Percentiles rank a stretch among this genome's conserved stretches.
These are phyloP conservation scores for Trachelus tabidus DNA, from an alignment of 2,888 invertebrate genomes.

Conservation along the genomic window DNA sequence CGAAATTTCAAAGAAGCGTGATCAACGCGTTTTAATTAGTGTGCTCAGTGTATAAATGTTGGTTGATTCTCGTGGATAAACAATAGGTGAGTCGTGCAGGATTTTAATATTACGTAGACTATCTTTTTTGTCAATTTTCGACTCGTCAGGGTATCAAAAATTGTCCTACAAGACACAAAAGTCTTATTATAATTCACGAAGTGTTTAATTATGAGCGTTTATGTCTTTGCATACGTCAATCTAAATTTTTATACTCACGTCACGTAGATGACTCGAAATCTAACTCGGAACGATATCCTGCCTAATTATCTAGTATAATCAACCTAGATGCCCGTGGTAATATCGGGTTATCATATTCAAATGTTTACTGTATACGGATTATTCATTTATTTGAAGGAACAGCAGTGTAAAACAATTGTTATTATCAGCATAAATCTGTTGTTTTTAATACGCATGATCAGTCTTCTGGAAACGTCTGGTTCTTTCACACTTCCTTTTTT, in stretches of 20 bases:
- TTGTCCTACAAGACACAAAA: not conserved
- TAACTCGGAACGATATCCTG: not conserved
- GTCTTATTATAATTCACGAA: not conserved
- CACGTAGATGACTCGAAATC: not conserved
- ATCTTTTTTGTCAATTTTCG: not conserved
- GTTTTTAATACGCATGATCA: slow-evolving; percentile 7
- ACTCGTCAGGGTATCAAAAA: not conserved
- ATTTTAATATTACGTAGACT: not conserved
- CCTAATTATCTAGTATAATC: not conserved
- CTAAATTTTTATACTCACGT: not conserved
- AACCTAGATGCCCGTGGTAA: not conserved
- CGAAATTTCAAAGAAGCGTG: not conserved
- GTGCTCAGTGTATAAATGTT: not conserved
- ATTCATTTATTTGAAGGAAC: not conserved
- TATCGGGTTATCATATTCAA: not conserved
- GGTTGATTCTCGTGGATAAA: not conserved
- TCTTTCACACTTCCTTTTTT: not conserved
- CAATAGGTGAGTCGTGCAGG: not conserved
- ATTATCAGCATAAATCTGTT: not conserved
- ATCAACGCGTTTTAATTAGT: not conserved
- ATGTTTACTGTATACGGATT: not conserved
- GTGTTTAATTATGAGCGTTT: not conserved
- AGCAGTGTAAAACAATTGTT: not conserved
- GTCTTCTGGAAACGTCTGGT: not conserved
- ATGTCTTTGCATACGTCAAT: not conserved